Base-by-base conservation (phyloP, 2,888 invertebrate genomes). In the Diploptera punctata region DNA sequence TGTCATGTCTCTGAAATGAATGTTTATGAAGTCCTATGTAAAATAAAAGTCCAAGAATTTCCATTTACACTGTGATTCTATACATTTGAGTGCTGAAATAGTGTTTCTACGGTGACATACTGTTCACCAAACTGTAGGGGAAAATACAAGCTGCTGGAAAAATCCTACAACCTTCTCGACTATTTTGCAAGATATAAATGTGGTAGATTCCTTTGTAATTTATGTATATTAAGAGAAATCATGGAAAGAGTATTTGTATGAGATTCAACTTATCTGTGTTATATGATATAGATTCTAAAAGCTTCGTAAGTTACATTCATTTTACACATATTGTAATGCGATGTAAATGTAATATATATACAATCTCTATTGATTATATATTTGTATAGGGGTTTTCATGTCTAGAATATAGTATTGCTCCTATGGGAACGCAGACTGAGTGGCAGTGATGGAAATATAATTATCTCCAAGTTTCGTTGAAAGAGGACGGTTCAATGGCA, bases 21-120 rank as follows among this genome's bases (percentile, higher is more conserved):
- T 29, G 1, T 16, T 31, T 13, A 57, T 3, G 57, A 16, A 24
- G 57, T 57, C 57, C 57, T 57, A 29, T 57, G 57, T 9, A 54
- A 26, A 54, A 54, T 26, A 54, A 29, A 57, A 57, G 57, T 57
- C 57, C 57, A 57, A 16, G n/a, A 57, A n/a, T 29, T 57, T 57
- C 1, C 29, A 57, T 57, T 57, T 57, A 57, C 57, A 57, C 57
- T 57, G 57, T 57, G 57, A 57, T 57, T 57, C 29, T 57, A 29
- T 57, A 54, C 19, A 24, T 21, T 24, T 26, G 16, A 18, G 7
- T 26, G 54, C 47, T 47, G 54, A 21, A 10, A 10, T 16, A 54
- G 10, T 5, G 21, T 57, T 29, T 57, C 29, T 16, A 57, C 7
- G 57, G n/a, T 1, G 57, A 16, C 31, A 16, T 3, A 24, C 19